Conservation (phyloP, 2,113 vertebrate genomes). For the Malurus melanocephalus region DNA sequence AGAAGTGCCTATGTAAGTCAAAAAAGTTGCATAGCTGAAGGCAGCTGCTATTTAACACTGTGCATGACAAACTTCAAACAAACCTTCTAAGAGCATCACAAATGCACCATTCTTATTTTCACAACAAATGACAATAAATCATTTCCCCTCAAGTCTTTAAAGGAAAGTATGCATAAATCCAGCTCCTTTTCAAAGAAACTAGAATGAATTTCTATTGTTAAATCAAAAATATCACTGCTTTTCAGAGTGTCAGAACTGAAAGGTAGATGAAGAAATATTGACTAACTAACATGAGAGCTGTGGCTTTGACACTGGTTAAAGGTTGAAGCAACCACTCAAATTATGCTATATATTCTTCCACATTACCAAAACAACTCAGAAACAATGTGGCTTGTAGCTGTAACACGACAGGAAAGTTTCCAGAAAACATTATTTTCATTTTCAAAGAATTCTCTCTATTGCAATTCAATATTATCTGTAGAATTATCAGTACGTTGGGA, state of each 20-base stretch:
- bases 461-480: background rate
- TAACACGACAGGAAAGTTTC: background rate
- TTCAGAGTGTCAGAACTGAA: background rate
- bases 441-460: background rate
- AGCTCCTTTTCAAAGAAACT: background rate
- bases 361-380: background rate
- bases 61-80: background rate
- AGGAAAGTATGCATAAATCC: background rate
- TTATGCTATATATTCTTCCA: background rate
- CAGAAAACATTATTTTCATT: background rate
- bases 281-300: background rate
- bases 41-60: background rate
- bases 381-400: background rate
- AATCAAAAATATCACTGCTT: background rate
- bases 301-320: background rate
- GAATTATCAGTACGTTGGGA: background rate
- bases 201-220: background rate
- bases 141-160: background rate
- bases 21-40: background rate
- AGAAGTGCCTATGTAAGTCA: background rate
- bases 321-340: background rate
- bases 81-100: background rate
- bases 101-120: slow-evolving; percentile 9
- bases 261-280: background rate
- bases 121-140: slow-evolving; percentile 3